Percentiles rank a stretch among this genome's conserved stretches.
Conservation (phyloP, 2,113 vertebrate genomes). For the Pitta sordida region DNA sequence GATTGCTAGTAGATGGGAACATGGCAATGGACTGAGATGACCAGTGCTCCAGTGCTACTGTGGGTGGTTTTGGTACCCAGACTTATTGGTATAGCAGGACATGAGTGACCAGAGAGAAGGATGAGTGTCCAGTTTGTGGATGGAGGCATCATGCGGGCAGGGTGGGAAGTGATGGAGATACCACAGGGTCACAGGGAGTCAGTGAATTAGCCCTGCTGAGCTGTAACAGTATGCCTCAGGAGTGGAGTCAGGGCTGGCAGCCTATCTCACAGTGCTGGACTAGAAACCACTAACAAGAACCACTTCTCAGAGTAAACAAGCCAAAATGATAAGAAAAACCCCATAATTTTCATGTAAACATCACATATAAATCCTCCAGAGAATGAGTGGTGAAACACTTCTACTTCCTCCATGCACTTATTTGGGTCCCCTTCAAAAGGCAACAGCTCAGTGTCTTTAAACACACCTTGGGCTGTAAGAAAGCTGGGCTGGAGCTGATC, state of each 20-base stretch:
- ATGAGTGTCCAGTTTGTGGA: neutral
- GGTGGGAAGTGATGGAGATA: neutral
- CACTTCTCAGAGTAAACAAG: neutral
- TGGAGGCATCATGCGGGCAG: neutral
- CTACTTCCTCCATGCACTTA: accelerated
- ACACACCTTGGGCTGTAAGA: neutral
- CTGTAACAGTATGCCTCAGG: neutral
- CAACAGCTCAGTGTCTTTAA: neutral
- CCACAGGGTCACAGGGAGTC: neutral
- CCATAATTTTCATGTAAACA: neutral
- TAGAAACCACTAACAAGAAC: neutral
- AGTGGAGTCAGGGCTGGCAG: neutral
- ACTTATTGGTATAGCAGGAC: neutral
- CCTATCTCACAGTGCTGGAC: neutral
- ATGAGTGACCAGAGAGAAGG: neutral
- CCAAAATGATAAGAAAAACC: neutral
- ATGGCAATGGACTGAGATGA: neutral
- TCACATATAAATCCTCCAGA: neutral
- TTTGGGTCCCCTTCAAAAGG: neutral
- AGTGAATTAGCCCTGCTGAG: neutral
- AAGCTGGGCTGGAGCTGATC: neutral
- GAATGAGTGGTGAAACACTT: neutral
- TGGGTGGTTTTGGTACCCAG: neutral
- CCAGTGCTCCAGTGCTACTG: accelerated
- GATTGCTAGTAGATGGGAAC: neutral